Base-by-base conservation (phyloP, 2,797 vertebrate genomes). In the Choloepus didactylus region DNA sequence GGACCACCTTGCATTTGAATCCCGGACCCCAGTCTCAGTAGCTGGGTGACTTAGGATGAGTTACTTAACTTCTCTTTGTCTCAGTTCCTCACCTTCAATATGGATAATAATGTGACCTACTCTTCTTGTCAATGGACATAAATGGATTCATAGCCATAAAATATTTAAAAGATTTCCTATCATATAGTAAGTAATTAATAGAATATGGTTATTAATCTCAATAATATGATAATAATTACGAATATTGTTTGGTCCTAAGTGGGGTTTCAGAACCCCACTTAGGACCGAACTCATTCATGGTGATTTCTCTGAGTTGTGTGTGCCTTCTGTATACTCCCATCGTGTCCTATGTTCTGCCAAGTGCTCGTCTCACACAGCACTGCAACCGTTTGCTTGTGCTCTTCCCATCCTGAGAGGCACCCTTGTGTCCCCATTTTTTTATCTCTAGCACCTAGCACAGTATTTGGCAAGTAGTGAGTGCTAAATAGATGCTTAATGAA, bases 401-500 rank as follows among this genome's bases (percentile, higher is more conserved):
- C 64, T 60, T 35, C 62, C 31, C 27, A 35, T 59, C 21, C 75
- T 64, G 38, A 59, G 15, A 18, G n/a, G 27, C 46, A 64, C 35
- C 4, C 44, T 64, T 38, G 0, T 6, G n/a, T 75, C 5, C 35
- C 67, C n/a, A 15, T 70, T 54, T 67, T 89, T 38, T 14, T 75
- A 59, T 51, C 69, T 90, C 46, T 25, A 79, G 70, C 67, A 82
- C 19, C 29, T 38, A 82, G 6, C 64, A 79, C 1, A 46, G 56
- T 38, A 29, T n/a, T 60, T 82, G 80, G 62, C 46, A 81, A 87
- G 54, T 64, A 27, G 29, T 54, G 44, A 72, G 49, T 35, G 62
- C 56, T 94, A 89, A 89, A 35, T 54, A 87, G 77, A 46, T 44
- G 38, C 69, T 84, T 87, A 69, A 31, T 46, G 46, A 86, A 77